These are phyloP conservation scores for Drosophila orena DNA, from an alignment of 1,140 invertebrate species.

Conservation along the genomic window DNA sequence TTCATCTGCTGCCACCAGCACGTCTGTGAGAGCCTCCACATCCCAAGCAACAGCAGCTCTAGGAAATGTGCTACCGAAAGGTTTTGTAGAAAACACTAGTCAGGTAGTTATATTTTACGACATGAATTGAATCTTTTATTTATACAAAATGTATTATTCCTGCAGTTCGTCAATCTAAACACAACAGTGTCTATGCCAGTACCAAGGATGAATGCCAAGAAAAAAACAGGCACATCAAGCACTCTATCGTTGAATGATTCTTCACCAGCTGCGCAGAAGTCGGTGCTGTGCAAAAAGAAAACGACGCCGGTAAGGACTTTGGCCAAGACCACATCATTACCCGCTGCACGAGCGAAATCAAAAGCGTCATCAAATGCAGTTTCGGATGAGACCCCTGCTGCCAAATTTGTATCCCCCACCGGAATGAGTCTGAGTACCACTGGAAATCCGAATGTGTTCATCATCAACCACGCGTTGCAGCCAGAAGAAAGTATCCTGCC, in stretches of 20 bases:
- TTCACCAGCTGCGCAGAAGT: neutral
- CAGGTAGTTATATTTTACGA: neutral
- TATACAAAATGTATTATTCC: neutral
- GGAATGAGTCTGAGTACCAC: constrained; percentile 10
- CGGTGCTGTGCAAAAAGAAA: neutral
- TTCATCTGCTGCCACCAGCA: neutral
- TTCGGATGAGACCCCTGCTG: neutral
- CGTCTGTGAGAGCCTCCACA: constrained; percentile 5
- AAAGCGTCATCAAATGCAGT: too few species aligned
- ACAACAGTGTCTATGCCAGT: neutral
- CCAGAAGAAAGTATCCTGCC: constrained; percentile 66
- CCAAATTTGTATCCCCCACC: neutral
- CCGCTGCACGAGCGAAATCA: neutral
- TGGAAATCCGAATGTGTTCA: constrained; percentile 38
- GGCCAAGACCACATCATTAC: neutral
- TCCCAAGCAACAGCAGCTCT: constrained; percentile 1
- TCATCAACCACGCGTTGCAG: constrained; percentile 47
- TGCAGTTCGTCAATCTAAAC: neutral
- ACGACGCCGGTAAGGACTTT: neutral
- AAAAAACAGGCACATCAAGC: neutral
- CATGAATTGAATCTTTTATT: too few species aligned
- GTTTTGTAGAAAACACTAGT: neutral
- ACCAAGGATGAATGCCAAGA: neutral
- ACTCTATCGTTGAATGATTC: neutral
- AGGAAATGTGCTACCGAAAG: neutral